phyloP scores from a whole-genome alignment of 2,888 invertebrate species.

The Agonum fuliginosum region DNA sequence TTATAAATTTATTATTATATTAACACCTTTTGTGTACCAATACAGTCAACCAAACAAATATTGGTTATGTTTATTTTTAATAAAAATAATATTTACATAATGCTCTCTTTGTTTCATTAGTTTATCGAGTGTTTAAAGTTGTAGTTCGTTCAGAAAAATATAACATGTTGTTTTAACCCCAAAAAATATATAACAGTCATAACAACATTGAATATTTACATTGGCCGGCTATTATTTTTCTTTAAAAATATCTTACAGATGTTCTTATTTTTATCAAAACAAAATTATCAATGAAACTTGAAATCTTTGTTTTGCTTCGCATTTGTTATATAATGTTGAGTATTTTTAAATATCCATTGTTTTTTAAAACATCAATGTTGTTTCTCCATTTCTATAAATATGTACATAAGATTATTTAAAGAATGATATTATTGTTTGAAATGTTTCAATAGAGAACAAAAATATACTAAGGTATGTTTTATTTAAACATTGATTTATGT shows the following conservation, averaged over 20 bases:
- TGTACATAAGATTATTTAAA: conserved; percentile 23
- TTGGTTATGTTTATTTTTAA: conserved; percentile 32
- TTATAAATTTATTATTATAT: conserved; percentile 55
- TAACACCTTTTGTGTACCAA: conserved; percentile 58
- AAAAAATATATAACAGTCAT: conserved; percentile 1
- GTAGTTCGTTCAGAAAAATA: neutral
- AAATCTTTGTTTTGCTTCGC: conserved; percentile 25
- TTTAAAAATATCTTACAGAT: conserved; percentile 37
- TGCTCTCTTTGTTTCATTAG: neutral
- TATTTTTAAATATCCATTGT: conserved; percentile 35
- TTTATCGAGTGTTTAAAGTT: neutral
- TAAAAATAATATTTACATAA: conserved; percentile 24
- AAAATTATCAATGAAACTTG: conserved; percentile 26
- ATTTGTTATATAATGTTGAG: conserved; percentile 20
- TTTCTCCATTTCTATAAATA: conserved; percentile 8
- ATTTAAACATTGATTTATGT: conserved; percentile 3
- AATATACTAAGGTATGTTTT: conserved; percentile 11
- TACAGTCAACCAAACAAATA: conserved; percentile 54
- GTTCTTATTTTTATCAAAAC: conserved; percentile 35
- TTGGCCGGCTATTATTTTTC: conserved; percentile 41
- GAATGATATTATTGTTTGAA: conserved; percentile 19
- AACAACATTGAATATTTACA: neutral
- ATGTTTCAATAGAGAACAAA: conserved; percentile 13
- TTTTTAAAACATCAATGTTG: conserved; percentile 27
- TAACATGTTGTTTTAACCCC: conserved; percentile 27